Evolutionary conservation across 1,140 invertebrate genomes (phyloP).

Genomic region (Neelides sp.): DNA sequence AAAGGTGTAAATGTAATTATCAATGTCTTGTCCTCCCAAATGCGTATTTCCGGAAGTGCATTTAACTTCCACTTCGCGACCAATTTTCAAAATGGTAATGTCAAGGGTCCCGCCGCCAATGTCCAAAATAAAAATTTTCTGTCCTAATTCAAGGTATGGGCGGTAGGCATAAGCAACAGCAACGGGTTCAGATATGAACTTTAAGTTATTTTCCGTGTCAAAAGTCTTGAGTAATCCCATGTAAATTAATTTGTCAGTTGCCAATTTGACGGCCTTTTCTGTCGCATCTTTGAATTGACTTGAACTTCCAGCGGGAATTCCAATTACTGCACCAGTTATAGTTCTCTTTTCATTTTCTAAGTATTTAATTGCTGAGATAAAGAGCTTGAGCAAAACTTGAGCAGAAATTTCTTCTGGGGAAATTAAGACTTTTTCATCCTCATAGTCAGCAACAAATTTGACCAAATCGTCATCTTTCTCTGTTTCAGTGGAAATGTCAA

Average conservation of each 20-base stretch:
- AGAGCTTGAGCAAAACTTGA: constrained; percentile 41
- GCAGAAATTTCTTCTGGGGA: constrained; percentile 44
- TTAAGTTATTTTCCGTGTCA: no score
- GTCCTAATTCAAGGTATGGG: constrained; percentile 55
- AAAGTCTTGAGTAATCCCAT: no score
- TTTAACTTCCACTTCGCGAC: no score
- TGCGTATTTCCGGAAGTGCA: no score
- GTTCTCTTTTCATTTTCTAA: constrained; percentile 56
- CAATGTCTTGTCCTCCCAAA: no score
- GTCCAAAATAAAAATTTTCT: constrained; percentile 18
- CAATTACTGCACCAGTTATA: constrained; percentile 97
- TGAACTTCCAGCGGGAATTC: constrained; percentile 97
- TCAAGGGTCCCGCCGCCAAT: no score
- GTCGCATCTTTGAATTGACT: constrained; percentile 95
- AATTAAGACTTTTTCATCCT: constrained; percentile 37
- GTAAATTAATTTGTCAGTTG: constrained; percentile 86
- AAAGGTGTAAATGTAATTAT: no score
- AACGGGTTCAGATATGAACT: constrained; percentile 98
- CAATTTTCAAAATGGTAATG: no score
- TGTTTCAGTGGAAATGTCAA: background rate
- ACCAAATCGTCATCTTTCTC: background rate
- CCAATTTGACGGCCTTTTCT: constrained; percentile 76
- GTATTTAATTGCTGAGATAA: constrained; percentile 27
- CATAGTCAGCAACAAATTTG: constrained; percentile 34
- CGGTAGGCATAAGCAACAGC: constrained; percentile 99